Conservation (phyloP, 30 jellyfish, hydroid and myxozoan genomes). For the Haliclystus octoradiatus region DNA sequence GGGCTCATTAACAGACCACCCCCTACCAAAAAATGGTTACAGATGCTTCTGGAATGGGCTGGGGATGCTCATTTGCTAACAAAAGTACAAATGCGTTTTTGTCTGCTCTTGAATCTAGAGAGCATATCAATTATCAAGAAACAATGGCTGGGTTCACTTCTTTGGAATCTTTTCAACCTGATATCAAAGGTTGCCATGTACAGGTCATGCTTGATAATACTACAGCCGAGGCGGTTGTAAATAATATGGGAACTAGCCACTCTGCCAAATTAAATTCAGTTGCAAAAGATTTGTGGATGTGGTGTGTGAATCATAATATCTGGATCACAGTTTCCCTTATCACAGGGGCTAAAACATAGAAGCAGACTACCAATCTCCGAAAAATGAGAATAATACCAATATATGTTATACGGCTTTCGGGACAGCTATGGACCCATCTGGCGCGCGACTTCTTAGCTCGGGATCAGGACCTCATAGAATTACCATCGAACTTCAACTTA, state of each 20-base stretch:
- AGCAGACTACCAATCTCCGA: no score
- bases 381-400: no score
- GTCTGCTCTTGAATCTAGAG: background rate
- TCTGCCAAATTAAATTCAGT: background rate
- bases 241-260: background rate
- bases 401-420: no score
- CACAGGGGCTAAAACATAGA: no score
- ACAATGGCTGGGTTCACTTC: background rate
- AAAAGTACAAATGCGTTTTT: background rate
- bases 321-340: no score
- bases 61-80: background rate
- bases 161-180: background rate
- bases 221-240: background rate
- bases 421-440: no score
- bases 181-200: background rate
- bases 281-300: background rate
- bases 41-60: background rate
- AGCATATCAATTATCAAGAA: background rate
- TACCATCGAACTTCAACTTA: no score
- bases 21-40: background rate
- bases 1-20: background rate
- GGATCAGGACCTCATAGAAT: no score
- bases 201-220: background rate
- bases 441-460: no score
- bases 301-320: no score